Base-by-base conservation (phyloP, 2,797 vertebrate species). In the Hybognathus amarus region DNA sequence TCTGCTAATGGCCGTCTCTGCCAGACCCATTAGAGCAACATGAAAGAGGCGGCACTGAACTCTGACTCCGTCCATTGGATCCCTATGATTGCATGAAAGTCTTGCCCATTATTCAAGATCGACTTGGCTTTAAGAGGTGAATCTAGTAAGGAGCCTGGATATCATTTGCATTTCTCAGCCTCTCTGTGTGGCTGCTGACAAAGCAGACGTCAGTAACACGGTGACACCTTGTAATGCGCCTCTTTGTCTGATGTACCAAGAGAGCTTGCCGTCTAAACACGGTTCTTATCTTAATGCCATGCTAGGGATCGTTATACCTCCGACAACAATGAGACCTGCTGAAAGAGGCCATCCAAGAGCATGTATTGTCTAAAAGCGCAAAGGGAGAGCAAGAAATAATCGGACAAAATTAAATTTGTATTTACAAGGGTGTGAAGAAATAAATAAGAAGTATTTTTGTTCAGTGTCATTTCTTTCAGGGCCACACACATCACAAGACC, bases 81-180 rank as follows among this genome's bases (percentile, higher is more conserved):
- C 36, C 42, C 63, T 64, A 52, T 63, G 24, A 74, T 69, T 52
- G 47, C 50, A 67, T 38, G 61, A 61, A 68, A 59, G 69, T 73
- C 59, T 61, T 68, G n/a, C 38, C 50, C 40, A 64, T 78, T 83
- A 78, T 47, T 68, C 5, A 8, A 40, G 69, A 56, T 59, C 12
- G 13, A 33, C 11, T 78, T 4, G 38, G 38, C n/a, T 47, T 83
- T 80, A 36, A 42, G 70, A 38, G 63, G 56, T 66, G 81, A 71
- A 56, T 68, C 15, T 56, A 74, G 66, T 36, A 45, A 42, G 38
- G 20, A 83, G 52, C 12, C 18, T 17, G 47, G 50, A 27, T 67
- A 80, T 12, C 27, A 71, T 85, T 85, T 68, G 73, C 78, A 78
- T 85, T 74, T 68, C 27, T 38, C 64, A 36, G 50, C 38, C 56